phyloP scores from a whole-genome alignment of 2,797 vertebrate genomes.

The Oreonectes daqikongensis region DNA sequence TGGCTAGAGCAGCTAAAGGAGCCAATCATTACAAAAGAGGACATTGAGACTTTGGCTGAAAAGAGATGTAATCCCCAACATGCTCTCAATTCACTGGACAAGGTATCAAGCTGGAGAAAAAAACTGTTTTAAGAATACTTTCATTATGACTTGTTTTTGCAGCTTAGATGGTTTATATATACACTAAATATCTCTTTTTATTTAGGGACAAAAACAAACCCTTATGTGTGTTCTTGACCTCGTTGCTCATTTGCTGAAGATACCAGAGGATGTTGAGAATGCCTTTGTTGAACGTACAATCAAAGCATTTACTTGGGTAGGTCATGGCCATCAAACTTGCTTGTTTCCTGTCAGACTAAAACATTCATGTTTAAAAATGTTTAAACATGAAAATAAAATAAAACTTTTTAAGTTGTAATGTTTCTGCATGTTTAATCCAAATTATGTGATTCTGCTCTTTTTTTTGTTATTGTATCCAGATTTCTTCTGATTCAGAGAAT shows the following conservation, averaged over 20 bases:
- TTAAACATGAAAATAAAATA: no score
- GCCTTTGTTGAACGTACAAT: constrained; percentile 83
- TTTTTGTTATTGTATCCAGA: constrained; percentile 65
- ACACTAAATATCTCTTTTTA: constrained; percentile 5
- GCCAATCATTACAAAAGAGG: constrained; percentile 84
- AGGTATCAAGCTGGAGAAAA: constrained; percentile 73
- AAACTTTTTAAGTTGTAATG: no score
- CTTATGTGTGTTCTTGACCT: constrained; percentile 90
- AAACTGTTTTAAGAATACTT: background rate
- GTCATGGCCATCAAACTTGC: constrained; percentile 49
- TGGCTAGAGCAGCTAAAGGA: constrained; percentile 97
- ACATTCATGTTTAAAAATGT: no score
- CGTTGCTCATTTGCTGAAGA: constrained; percentile 79
- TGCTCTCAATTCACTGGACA: constrained; percentile 83
- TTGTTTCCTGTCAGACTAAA: background rate
- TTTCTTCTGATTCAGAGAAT: constrained; percentile 76
- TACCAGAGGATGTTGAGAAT: constrained; percentile 83
- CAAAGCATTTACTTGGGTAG: constrained; percentile 90
- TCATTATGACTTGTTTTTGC: background rate
- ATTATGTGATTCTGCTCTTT: constrained; percentile 14
- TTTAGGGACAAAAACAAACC: constrained; percentile 87
- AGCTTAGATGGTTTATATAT: background rate
- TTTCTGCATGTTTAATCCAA: background rate
- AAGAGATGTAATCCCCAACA: constrained; percentile 74
- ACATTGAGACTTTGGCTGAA: constrained; percentile 78